Evolutionary conservation across 2,888 invertebrate genomes (phyloP).

Genomic region (Hirtodrosophila alboralis): DNA sequence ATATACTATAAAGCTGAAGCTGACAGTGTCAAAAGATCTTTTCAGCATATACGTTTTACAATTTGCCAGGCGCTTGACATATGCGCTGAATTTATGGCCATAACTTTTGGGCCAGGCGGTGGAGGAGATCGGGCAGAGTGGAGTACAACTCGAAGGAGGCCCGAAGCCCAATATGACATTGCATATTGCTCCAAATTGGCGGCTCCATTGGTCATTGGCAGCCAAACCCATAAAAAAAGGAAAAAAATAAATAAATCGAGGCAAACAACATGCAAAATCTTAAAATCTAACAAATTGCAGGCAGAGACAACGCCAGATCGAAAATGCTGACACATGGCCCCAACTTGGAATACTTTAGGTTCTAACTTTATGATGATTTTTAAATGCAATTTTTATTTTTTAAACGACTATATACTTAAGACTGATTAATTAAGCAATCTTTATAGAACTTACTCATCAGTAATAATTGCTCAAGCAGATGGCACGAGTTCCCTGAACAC

Average conservation of each 20-base stretch:
- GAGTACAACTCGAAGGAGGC: not conserved
- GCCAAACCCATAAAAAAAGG: constrained; percentile 37
- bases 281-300: constrained; percentile 49
- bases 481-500: constrained; percentile 16
- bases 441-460: constrained; percentile 10
- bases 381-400: constrained; percentile 13
- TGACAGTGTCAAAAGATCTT: constrained; percentile 73
- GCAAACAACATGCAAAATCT: too few species aligned
- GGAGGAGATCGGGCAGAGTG: not conserved
- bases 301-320: constrained; percentile 5
- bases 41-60: constrained; percentile 61
- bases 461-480: constrained; percentile 17
- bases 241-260: too few species aligned
- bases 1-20: constrained; percentile 40
- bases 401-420: too few species aligned
- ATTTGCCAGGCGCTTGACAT: constrained; percentile 64
- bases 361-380: constrained; percentile 8
- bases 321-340: constrained; percentile 30
- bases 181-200: constrained; percentile 49
- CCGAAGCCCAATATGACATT: constrained; percentile 46
- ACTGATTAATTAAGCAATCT: constrained; percentile 1
- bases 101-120: constrained; percentile 28
- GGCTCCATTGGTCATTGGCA: constrained; percentile 19
- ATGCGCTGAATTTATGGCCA: constrained; percentile 62
- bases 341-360: not conserved